Evolutionary conservation across 2,888 invertebrate genomes (phyloP).

Genomic region (Heliconius cydno): DNA sequence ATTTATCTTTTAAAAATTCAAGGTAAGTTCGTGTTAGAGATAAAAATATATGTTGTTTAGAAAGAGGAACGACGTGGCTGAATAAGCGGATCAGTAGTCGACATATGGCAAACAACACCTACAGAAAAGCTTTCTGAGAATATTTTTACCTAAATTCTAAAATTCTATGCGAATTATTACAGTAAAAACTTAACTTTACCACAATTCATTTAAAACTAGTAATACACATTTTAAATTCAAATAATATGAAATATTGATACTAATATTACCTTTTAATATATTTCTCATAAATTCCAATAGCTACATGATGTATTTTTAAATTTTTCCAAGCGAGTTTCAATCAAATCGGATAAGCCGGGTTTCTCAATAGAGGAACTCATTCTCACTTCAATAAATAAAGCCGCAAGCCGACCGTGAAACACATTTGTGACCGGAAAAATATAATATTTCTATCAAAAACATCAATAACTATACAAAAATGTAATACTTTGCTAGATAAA

Average conservation of each 20-base stretch:
- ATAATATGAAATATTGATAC: neutral
- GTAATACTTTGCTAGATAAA: neutral
- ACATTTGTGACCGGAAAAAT: slow-evolving; percentile 37
- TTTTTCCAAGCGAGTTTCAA: slow-evolving; percentile 29
- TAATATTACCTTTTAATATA: slow-evolving; percentile 26
- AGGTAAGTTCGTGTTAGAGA: slow-evolving; percentile 2
- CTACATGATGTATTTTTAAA: slow-evolving; percentile 26
- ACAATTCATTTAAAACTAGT: neutral
- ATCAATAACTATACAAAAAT: slow-evolving; percentile 25
- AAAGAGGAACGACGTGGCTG: slow-evolving; percentile 26
- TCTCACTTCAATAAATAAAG: slow-evolving; percentile 39
- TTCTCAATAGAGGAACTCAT: slow-evolving; percentile 33
- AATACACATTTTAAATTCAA: too few relatives aligned
- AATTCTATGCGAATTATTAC: neutral
- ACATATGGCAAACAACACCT: slow-evolving; percentile 45
- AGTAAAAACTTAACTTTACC: neutral
- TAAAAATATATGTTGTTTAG: slow-evolving; percentile 25
- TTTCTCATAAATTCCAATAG: slow-evolving; percentile 28
- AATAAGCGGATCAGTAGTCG: slow-evolving; percentile 43
- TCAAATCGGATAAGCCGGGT: slow-evolving; percentile 33
- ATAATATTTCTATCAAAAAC: slow-evolving; percentile 33
- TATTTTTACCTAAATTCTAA: neutral
- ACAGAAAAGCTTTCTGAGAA: slow-evolving; percentile 40
- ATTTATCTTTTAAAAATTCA: neutral
- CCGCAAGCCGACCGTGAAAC: slow-evolving; percentile 35